phyloP scores from a whole-genome alignment of 2,113 vertebrate genomes.

The Riparia riparia region DNA sequence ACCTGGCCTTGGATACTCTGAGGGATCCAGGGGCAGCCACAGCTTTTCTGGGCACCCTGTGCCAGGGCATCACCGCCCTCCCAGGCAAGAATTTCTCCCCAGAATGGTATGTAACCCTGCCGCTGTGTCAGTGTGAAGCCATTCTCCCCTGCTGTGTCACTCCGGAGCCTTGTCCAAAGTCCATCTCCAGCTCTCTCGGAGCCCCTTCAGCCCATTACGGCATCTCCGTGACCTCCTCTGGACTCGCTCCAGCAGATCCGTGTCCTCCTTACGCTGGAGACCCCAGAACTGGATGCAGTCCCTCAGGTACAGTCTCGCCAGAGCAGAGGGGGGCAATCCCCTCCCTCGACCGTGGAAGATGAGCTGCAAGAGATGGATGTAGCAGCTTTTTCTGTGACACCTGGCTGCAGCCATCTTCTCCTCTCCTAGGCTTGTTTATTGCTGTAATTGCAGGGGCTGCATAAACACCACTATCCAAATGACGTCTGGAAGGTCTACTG shows the following conservation, averaged over 20 bases:
- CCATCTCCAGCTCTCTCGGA: not conserved
- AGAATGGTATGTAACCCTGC: not conserved
- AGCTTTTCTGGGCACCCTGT: not conserved
- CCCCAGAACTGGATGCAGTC: not conserved
- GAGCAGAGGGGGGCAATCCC: not conserved
- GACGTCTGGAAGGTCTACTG: not conserved
- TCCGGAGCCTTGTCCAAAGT: not conserved
- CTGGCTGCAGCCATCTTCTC: not conserved
- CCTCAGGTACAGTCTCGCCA: not conserved
- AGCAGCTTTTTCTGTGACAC: not conserved
- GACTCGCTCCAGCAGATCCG: not conserved
- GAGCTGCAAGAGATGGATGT: not conserved
- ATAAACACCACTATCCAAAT: not conserved
- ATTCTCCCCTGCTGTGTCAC: not conserved
- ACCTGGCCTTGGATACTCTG: accelerated
- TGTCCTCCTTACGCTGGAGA: not conserved
- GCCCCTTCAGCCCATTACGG: not conserved
- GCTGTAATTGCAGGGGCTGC: not conserved
- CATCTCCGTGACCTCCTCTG: not conserved
- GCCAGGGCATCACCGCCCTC: not conserved
- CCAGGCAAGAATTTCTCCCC: not conserved
- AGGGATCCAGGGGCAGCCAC: not conserved
- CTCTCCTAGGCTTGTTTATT: not conserved
- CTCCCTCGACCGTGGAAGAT: not conserved
- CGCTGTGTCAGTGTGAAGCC: not conserved